Base-by-base conservation (phyloP, 2,888 invertebrate species). In the Hirudinaria manillensis region DNA sequence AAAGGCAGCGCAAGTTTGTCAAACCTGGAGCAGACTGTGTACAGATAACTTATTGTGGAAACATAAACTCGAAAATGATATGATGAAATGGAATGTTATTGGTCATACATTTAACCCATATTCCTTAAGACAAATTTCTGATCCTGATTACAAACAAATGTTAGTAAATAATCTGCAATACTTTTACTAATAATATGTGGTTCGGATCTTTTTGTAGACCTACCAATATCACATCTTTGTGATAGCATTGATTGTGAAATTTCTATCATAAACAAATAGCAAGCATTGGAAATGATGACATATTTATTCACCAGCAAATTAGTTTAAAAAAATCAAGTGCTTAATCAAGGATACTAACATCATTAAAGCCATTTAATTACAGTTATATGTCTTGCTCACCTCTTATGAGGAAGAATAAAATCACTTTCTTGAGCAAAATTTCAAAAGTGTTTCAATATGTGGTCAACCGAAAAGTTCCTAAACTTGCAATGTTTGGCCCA, bases 81-180 rank as follows among this genome's bases (percentile, higher is more conserved):
- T 80, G 3, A 77, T 75, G 45, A 77, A 75, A 21, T 84, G 84
- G 84, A 76, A 81, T 53, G 78, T 81, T n/a, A 82, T 84, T 24
- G 80, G 82, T 19, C 82, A 83, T 77, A 78, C 78, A 55, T 82
- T 82, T 2, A 82, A 83, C 75, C 83, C 84, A 56, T 78, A 78
- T n/a, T 77, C 81, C n/a, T 83, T 82, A 75, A 82, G 82, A 71
- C 81, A 81, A 21, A 79, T 81, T 24, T 82, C 82, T 10, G 82
- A 83, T 36, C 82, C 81, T 81, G 77, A 81, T 19, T 80, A 80
- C 75, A 84, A 84, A 78, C 83, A 83, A 79, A 83, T 84, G 84
- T 83, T 80, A 80, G 83, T 65, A 4, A 4, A 45, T 45, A 45
- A 45, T 45, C 45, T 45, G 10, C 10, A 16, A 45, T 68, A 16